Percentiles rank a stretch among this genome's conserved stretches.
phyloP scores from a whole-genome alignment of 2,113 vertebrate genomes.

The Myanophis thanlyinensis region DNA sequence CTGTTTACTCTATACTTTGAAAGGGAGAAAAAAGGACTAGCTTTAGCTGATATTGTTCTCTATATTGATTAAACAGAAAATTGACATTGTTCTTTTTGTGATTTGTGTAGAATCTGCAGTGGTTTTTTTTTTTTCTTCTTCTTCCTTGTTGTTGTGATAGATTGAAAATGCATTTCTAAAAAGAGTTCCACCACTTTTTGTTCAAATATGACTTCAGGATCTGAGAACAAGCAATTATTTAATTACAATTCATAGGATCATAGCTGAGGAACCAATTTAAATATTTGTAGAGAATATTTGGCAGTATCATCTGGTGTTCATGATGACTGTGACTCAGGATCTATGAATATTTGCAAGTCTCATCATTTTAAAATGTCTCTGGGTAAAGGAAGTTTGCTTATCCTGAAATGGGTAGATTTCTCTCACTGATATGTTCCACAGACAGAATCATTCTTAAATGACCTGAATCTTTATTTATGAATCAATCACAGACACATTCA shows the following conservation, averaged over 20 bases:
- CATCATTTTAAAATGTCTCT: neutral
- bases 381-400: neutral
- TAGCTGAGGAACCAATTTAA: neutral
- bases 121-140: neutral
- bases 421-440: neutral
- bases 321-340: neutral
- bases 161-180: neutral
- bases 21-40: neutral
- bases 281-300: neutral
- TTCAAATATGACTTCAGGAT: neutral
- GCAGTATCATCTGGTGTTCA: neutral
- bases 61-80: neutral
- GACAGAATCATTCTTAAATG: neutral
- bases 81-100: neutral
- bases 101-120: neutral
- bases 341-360: neutral
- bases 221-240: neutral
- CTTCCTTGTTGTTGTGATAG: neutral
- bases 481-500: neutral
- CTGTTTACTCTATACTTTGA: neutral
- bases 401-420: neutral
- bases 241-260: neutral
- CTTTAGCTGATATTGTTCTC: neutral
- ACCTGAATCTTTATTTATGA: neutral
- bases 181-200: neutral